These are phyloP conservation scores for Centropyge bicolor DNA, from an alignment of 2,797 vertebrate species.

Conservation along the genomic window DNA sequence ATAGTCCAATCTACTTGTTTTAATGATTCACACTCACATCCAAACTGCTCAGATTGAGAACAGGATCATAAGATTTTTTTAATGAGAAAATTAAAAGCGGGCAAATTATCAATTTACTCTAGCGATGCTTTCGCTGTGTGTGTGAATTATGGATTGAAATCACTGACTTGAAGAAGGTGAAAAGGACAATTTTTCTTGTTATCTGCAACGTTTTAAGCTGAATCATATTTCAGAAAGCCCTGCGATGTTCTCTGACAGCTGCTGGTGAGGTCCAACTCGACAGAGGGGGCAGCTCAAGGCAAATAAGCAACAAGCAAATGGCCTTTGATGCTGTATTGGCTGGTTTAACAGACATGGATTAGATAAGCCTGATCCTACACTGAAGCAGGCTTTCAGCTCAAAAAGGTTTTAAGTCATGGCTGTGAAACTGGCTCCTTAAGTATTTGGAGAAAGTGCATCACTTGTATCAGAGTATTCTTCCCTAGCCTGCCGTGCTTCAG, in stretches of 20 bases:
- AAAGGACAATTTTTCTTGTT: background rate
- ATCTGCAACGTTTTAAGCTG: conserved; percentile 9
- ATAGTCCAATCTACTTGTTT: conserved; percentile 39
- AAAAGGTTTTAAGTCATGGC: conserved; percentile 28
- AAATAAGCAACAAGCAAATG: conserved; percentile 42
- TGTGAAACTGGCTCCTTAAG: conserved; percentile 26
- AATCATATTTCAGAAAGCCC: conserved; percentile 24
- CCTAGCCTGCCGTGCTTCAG: background rate
- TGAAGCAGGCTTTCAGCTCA: conserved; percentile 37
- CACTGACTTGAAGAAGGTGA: background rate
- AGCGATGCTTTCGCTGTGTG: background rate
- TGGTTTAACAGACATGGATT: conserved; percentile 53
- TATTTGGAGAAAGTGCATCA: conserved; percentile 31
- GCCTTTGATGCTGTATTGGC: conserved; percentile 39
- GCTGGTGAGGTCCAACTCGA: conserved; percentile 49
- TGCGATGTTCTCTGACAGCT: conserved; percentile 21
- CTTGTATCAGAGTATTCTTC: conserved; percentile 29
- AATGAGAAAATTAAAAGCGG: conserved; percentile 28
- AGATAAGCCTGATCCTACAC: conserved; percentile 44
- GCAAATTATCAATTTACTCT: conserved; percentile 22
- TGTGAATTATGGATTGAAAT: conserved; percentile 20
- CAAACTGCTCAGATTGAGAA: conserved; percentile 26
- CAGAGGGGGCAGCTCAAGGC: conserved; percentile 11
- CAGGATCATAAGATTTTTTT: background rate
- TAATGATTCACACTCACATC: conserved; percentile 30